These are phyloP conservation scores for Thera britannica DNA, from an alignment of 2,888 invertebrate genomes.

Conservation along the genomic window DNA sequence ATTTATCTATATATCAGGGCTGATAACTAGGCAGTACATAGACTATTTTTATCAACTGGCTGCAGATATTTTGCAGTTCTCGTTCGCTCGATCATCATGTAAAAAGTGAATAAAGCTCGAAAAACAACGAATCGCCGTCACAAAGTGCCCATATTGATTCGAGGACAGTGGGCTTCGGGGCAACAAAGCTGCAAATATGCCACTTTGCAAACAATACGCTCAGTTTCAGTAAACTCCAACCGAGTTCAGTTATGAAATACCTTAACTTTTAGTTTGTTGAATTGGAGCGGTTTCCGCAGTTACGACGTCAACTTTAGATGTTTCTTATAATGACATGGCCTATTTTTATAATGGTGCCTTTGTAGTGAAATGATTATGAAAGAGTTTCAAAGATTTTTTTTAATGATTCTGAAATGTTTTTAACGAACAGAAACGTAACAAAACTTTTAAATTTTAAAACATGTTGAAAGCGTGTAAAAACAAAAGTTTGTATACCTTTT, in stretches of 20 bases:
- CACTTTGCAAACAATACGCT: slow-evolving; percentile 51
- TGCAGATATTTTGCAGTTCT: background rate
- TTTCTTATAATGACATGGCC: slow-evolving; percentile 24
- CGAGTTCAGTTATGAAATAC: slow-evolving; percentile 44
- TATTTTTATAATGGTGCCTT: slow-evolving; percentile 8
- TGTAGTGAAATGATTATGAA: background rate
- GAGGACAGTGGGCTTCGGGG: slow-evolving; percentile 41
- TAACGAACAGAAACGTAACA: background rate
- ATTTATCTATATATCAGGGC: too few species aligned
- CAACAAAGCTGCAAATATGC: slow-evolving; percentile 47
- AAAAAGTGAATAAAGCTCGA: slow-evolving; percentile 19
- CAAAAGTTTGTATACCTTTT: background rate
- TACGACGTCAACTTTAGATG: slow-evolving; percentile 37
- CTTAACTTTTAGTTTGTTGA: slow-evolving; percentile 38
- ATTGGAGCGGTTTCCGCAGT: slow-evolving; percentile 32
- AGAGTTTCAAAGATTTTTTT: background rate
- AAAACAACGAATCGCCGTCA: slow-evolving; percentile 30
- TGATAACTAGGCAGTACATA: too few species aligned
- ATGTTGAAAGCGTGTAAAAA: background rate
- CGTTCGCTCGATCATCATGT: background rate
- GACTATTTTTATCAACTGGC: background rate
- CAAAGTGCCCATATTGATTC: slow-evolving; percentile 38
- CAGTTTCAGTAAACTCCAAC: slow-evolving; percentile 47
- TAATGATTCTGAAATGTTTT: slow-evolving; percentile 4
- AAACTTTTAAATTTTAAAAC: background rate